Conservation (phyloP, 1,140 invertebrate genomes). For the Physella acuta region DNA sequence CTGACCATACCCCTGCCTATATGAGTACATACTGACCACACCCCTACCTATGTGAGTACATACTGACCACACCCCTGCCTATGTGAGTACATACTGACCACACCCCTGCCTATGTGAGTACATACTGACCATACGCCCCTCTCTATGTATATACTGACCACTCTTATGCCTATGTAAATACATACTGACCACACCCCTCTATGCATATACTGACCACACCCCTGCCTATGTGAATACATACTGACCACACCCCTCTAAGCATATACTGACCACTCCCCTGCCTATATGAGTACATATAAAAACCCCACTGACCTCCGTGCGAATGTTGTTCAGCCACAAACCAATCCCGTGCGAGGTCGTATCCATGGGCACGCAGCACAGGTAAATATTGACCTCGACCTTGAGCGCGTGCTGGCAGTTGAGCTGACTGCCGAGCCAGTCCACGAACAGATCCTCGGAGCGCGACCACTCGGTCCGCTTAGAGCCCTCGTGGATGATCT, state of each 20-base stretch:
- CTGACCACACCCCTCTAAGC: too few relatives aligned
- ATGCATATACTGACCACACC: not conserved
- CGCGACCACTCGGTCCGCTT: not conserved
- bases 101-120: not conserved
- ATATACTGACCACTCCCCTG: too few relatives aligned
- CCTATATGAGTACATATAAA: not conserved
- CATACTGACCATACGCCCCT: not conserved
- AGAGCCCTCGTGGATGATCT: slow-evolving; percentile 2
- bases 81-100: not conserved
- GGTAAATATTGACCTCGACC: slow-evolving; percentile 11
- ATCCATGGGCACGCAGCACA: not conserved
- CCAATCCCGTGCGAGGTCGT: slow-evolving; percentile 6
- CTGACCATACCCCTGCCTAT: not conserved
- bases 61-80: not conserved
- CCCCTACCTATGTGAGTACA: too few relatives aligned
- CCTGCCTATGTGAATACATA: not conserved
- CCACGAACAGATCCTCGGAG: slow-evolving; percentile 17
- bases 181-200: not conserved
- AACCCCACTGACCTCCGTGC: not conserved
- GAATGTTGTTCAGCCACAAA: slow-evolving; percentile 6
- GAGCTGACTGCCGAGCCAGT: slow-evolving; percentile 14
- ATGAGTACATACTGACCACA: not conserved
- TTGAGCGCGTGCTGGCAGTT: slow-evolving; percentile 5
- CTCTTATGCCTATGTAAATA: not conserved
- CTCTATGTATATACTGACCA: not conserved